Conservation (phyloP, 1,140 invertebrate genomes). For the Drosophila willistoni region DNA sequence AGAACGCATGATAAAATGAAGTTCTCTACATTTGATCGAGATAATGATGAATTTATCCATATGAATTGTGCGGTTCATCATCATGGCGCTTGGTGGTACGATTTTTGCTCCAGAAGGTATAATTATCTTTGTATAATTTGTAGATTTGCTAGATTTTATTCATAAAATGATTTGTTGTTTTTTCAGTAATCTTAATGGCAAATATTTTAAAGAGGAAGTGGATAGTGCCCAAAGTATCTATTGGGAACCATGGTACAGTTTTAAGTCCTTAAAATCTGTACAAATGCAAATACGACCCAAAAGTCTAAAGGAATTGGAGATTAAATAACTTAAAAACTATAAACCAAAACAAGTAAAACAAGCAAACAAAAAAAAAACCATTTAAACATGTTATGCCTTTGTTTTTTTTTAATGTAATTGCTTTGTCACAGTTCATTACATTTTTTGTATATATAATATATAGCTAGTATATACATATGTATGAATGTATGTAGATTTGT, state of each 20-base stretch:
- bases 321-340: not conserved
- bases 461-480: not conserved
- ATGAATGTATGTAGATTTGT: not conserved
- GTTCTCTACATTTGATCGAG: constrained; percentile 82
- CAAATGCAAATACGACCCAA: constrained; percentile 66
- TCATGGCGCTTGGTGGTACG: constrained; percentile 88
- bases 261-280: constrained; percentile 60
- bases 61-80: constrained; percentile 86
- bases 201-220: constrained; percentile 53
- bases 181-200: constrained; percentile 66
- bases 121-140: too few species aligned
- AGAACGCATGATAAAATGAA: constrained; percentile 71
- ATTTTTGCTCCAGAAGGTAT: constrained; percentile 78
- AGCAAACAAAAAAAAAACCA: not conserved
- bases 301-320: constrained; percentile 35
- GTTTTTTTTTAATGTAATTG: constrained; percentile 34
- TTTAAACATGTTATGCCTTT: constrained; percentile 17
- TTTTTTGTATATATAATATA: constrained; percentile 13
- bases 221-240: constrained; percentile 53
- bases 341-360: not conserved
- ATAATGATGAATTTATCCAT: constrained; percentile 87
- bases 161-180: too few species aligned
- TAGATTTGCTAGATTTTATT: not conserved
- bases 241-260: constrained; percentile 71
- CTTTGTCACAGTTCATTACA: constrained; percentile 55